Evolutionary conservation across 2,113 vertebrate genomes (phyloP), one percentile per base, ranked within the genome.

Genomic region (Pluvianellus socialis): DNA sequence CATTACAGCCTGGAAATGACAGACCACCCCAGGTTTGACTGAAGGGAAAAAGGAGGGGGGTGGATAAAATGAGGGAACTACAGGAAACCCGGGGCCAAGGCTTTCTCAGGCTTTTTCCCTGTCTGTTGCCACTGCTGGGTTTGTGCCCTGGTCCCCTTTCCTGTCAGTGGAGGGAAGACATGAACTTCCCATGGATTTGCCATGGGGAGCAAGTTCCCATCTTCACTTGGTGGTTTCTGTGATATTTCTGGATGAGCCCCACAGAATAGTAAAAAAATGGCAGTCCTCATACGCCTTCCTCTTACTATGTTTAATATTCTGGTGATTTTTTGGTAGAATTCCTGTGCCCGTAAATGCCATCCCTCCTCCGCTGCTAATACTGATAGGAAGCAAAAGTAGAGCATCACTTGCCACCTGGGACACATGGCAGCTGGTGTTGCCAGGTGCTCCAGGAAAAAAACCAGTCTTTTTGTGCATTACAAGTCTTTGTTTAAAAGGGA

Each of bases 361-460:
- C 6, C 52, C 21, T 88, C 23, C 10, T 55, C 17, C 0, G 0
- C 22, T 56, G 66, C 30, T 68, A 58, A 65, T 59, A 44, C 13
- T 53, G 62, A 40, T 15, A 28, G 45, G 79, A 59, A 95, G 23
- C 13, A 56, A 79, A 71, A 45, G 40, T 28, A 67, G 26, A 77
- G 10, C 50, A 70, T n/a, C 32, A 11, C 14, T 75, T 77, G 17
- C 42, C 35, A 21, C 11, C 6, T 52, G 47, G 49, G 13, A 47
- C 23, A 15, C 0, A 2, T 3, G 6, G 59, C 62, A 77, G 40
- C 12, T 3, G 22, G 10, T 44, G n/a, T 44, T 84, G 88, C 58
- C 44, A 47, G 33, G 28, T 79, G 23, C 14, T 92, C 38, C 68
- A 65, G 50, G 56, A 87, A 47, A 67, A 67, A 94, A 95, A 62